Evolutionary conservation across 2,888 invertebrate genomes (phyloP).

Genomic region (Cremastobaeus sp.): DNA sequence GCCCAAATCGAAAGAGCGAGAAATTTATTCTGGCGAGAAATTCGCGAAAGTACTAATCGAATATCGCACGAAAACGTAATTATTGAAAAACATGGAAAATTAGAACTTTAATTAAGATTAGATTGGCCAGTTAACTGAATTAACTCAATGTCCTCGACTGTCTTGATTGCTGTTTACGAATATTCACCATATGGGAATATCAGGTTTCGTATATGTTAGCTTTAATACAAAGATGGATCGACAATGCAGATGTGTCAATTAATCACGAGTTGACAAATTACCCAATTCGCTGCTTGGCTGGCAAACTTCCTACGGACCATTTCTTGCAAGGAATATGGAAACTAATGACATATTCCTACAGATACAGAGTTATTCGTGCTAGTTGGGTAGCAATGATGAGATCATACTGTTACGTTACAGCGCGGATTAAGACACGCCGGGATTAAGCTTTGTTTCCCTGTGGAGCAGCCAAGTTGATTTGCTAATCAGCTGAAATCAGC

Average conservation of each 20-base stretch:
- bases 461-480: constrained; percentile 37
- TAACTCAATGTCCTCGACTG: too few relatives aligned
- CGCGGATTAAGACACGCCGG: constrained; percentile 45
- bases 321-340: too few relatives aligned
- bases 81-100: too few relatives aligned
- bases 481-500: constrained; percentile 43
- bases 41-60: too few relatives aligned
- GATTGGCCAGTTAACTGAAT: too few relatives aligned
- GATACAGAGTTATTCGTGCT: constrained; percentile 49
- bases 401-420: constrained; percentile 35
- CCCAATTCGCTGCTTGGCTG: constrained; percentile 65
- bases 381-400: constrained; percentile 44
- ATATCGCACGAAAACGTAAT: too few relatives aligned
- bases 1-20: background rate
- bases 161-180: constrained; percentile 10
- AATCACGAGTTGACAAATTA: constrained; percentile 73
- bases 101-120: too few relatives aligned
- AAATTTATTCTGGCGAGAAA: background rate
- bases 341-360: constrained; percentile 49
- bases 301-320: constrained; percentile 47
- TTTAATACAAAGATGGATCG: constrained; percentile 39
- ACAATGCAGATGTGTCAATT: constrained; percentile 65
- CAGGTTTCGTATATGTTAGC: constrained; percentile 3
- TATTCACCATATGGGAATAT: constrained; percentile 21
- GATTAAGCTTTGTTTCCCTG: constrained; percentile 42